Percentiles rank a stretch among this genome's conserved stretches.
Conservation (phyloP, 2,888 invertebrate species). For the Heliconius cydno region DNA sequence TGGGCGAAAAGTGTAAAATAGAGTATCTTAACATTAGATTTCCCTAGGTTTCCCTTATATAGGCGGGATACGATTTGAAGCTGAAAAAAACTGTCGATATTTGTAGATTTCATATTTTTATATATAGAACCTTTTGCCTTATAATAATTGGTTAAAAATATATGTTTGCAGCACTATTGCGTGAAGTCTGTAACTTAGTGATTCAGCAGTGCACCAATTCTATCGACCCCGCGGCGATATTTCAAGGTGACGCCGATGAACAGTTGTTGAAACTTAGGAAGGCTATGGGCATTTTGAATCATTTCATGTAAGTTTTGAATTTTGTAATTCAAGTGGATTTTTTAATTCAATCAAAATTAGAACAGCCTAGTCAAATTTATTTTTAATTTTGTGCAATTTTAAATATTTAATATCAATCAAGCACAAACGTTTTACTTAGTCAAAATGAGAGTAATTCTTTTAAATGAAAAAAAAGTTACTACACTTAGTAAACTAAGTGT, state of each 20-base stretch:
- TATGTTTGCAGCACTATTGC: constrained; percentile 84
- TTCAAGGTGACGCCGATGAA: constrained; percentile 93
- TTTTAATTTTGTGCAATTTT: too few species aligned
- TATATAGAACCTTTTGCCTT: background rate
- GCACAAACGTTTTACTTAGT: too few species aligned
- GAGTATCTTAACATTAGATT: too few species aligned
- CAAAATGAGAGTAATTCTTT: too few species aligned
- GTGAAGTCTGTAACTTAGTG: constrained; percentile 91
- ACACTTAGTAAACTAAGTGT: too few species aligned
- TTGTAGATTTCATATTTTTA: background rate
- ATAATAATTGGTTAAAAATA: background rate
- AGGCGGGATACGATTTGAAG: background rate
- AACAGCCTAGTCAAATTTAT: too few species aligned
- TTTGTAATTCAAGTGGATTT: too few species aligned
- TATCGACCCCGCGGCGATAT: constrained; percentile 90
- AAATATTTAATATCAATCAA: too few species aligned
- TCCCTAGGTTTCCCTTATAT: too few species aligned
- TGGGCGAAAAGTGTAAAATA: too few species aligned
- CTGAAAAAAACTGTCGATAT: background rate
- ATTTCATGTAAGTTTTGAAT: constrained; percentile 80
- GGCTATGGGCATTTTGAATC: constrained; percentile 77
- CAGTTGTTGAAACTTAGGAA: constrained; percentile 84
- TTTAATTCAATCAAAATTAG: too few species aligned
- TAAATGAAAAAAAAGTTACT: too few species aligned
- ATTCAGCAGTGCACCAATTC: constrained; percentile 89